Evolutionary conservation across 2,797 vertebrate species (phyloP).

Genomic region (Poeciliopsis infans): DNA sequence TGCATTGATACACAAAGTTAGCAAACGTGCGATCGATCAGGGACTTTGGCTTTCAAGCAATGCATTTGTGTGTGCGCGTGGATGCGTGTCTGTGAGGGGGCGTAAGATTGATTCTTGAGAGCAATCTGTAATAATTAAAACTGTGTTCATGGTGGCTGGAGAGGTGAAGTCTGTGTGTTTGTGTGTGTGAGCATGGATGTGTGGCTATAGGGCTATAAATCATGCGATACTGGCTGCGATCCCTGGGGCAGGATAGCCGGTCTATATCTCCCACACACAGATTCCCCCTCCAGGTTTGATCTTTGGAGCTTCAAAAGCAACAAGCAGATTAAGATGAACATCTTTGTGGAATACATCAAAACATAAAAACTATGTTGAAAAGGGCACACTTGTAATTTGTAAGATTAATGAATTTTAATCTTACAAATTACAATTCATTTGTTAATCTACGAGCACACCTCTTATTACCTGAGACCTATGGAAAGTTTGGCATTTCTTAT

Average conservation of each 20-base stretch:
- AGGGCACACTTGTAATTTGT: not conserved
- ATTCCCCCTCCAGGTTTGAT: slow-evolving; percentile 35
- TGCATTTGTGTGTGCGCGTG: not conserved
- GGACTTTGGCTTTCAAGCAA: slow-evolving; percentile 67
- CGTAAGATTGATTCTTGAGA: slow-evolving; percentile 60
- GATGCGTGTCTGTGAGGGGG: not conserved
- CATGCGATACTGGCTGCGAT: slow-evolving; percentile 56
- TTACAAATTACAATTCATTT: not conserved
- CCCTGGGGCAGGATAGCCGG: slow-evolving; percentile 45
- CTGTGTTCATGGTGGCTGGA: slow-evolving; percentile 35
- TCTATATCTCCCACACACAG: slow-evolving; percentile 43
- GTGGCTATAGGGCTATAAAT: slow-evolving; percentile 63
- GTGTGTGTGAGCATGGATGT: slow-evolving; percentile 18
- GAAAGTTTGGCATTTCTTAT: not conserved
- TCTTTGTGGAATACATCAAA: slow-evolving; percentile 28
- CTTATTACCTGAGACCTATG: not conserved
- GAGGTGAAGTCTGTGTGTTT: slow-evolving; percentile 24
- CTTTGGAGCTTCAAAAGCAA: slow-evolving; percentile 14
- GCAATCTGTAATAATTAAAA: slow-evolving; percentile 73
- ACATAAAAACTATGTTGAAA: not conserved
- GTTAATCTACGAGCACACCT: not conserved
- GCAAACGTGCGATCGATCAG: slow-evolving; percentile 59
- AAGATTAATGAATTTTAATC: too few species aligned
- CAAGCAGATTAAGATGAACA: slow-evolving; percentile 11
- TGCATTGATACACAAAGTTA: slow-evolving; percentile 35